These are phyloP conservation scores for Nephrocerus scutellatus DNA, from an alignment of 2,888 invertebrate species.

Conservation along the genomic window DNA sequence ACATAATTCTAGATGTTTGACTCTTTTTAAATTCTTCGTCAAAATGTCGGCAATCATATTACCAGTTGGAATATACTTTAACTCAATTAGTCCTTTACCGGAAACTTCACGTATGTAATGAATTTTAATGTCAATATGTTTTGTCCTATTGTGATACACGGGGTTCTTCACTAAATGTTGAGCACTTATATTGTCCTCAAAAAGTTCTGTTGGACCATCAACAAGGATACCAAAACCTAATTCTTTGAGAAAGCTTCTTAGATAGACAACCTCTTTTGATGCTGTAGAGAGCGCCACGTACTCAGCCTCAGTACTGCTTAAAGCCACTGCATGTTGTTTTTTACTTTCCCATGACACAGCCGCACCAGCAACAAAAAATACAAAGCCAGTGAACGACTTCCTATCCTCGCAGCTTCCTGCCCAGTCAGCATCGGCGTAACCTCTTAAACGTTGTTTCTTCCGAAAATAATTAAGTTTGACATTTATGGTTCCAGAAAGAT, in stretches of 20 bases:
- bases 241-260: slow-evolving; percentile 2
- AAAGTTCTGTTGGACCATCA: slow-evolving; percentile 1
- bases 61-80: slow-evolving; percentile 12
- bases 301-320: slow-evolving; percentile 7
- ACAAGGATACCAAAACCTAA: too few species aligned
- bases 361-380: slow-evolving; percentile 10
- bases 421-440: slow-evolving; percentile 21
- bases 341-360: slow-evolving; percentile 6
- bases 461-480: neutral
- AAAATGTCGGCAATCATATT: slow-evolving; percentile 16
- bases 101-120: slow-evolving; percentile 15
- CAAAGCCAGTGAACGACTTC: slow-evolving; percentile 17
- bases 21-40: slow-evolving; percentile 16
- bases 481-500: slow-evolving; percentile 5
- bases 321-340: slow-evolving; percentile 5
- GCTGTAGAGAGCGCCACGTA: slow-evolving; percentile 11
- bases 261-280: slow-evolving; percentile 6
- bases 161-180: slow-evolving; percentile 14
- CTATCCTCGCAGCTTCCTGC: slow-evolving; percentile 12
- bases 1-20: too few species aligned
- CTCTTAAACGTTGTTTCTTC: neutral
- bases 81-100: slow-evolving; percentile 7
- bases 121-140: slow-evolving; percentile 17
- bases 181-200: slow-evolving; percentile 16
- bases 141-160: slow-evolving; percentile 16